A percentile compares a stretch with the other conserved stretches of the same genome.
phyloP scores from a whole-genome alignment of 2,888 invertebrate species.

The Ctenicera cuprea region DNA sequence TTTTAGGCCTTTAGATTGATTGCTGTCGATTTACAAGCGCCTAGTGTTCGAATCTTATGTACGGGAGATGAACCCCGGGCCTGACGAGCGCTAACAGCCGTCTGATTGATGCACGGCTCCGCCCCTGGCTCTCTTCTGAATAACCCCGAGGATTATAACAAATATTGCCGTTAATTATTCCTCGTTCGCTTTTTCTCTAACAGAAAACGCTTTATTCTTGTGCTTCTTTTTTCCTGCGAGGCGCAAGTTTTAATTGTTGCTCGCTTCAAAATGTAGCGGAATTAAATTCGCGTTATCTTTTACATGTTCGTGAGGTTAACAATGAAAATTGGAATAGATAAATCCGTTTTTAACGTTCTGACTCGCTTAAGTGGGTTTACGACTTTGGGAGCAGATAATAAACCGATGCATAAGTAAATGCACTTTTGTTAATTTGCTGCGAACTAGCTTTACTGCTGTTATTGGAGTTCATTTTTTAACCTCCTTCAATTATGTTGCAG shows the following conservation, averaged over 20 bases:
- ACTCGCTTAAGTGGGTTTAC: neutral
- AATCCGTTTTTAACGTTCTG: neutral
- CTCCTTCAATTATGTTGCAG: too few species aligned
- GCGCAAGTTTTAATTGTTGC: neutral
- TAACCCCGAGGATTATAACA: slow-evolving; percentile 55
- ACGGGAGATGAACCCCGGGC: slow-evolving; percentile 32
- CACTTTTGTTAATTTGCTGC: neutral
- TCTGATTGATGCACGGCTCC: slow-evolving; percentile 69
- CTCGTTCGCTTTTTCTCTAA: slow-evolving; percentile 1
- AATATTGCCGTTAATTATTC: slow-evolving; percentile 64
- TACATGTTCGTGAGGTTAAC: too few species aligned
- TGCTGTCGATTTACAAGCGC: slow-evolving; percentile 63
- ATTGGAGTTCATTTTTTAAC: neutral
- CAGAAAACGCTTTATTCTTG: slow-evolving; percentile 6
- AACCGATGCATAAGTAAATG: neutral
- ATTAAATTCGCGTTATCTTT: too few species aligned
- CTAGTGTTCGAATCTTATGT: slow-evolving; percentile 38
- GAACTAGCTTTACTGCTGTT: neutral
- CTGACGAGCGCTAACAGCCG: slow-evolving; percentile 69
- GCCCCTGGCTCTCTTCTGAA: slow-evolving; percentile 59
- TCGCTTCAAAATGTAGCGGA: too few species aligned
- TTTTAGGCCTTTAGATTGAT: slow-evolving; percentile 61
- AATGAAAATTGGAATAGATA: too few species aligned
- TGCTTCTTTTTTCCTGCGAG: neutral
- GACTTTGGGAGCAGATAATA: neutral